phyloP scores from a whole-genome alignment of 2,888 invertebrate genomes.

The Mermis nigrescens region DNA sequence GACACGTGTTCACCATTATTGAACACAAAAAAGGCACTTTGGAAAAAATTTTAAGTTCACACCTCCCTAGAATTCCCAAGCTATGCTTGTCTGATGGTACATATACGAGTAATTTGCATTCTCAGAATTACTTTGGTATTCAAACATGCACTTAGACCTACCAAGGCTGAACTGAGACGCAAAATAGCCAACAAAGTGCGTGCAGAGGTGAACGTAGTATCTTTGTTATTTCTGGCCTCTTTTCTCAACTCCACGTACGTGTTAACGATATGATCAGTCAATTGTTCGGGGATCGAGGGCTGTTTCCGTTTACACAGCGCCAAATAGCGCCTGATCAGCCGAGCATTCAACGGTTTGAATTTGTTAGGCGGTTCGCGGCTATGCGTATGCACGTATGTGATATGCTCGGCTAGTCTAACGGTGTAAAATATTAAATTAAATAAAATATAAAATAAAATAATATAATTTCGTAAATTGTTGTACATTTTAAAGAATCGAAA shows the following conservation, averaged over 20 bases:
- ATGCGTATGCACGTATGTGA: constrained; percentile 87
- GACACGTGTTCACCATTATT: no score
- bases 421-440: no score
- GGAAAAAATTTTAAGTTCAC: background rate
- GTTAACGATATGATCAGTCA: constrained; percentile 65
- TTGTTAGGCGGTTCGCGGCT: constrained; percentile 57
- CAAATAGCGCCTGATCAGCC: constrained; percentile 52
- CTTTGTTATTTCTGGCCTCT: constrained; percentile 67
- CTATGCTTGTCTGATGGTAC: no score
- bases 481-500: no score
- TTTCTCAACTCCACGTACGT: constrained; percentile 45
- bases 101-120: no score
- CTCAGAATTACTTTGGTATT: background rate
- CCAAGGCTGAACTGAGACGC: constrained; percentile 73
- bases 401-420: constrained; percentile 74
- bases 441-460: no score
- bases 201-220: constrained; percentile 84
- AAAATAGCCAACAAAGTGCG: constrained; percentile 79
- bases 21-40: no score
- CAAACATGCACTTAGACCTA: constrained; percentile 33
- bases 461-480: no score
- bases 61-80: no score
- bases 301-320: constrained; percentile 68
- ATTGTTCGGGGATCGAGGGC: constrained; percentile 63
- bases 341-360: constrained; percentile 63